Evolutionary conservation across 1,140 invertebrate species (phyloP).

Genomic region (Atta cephalotes): DNA sequence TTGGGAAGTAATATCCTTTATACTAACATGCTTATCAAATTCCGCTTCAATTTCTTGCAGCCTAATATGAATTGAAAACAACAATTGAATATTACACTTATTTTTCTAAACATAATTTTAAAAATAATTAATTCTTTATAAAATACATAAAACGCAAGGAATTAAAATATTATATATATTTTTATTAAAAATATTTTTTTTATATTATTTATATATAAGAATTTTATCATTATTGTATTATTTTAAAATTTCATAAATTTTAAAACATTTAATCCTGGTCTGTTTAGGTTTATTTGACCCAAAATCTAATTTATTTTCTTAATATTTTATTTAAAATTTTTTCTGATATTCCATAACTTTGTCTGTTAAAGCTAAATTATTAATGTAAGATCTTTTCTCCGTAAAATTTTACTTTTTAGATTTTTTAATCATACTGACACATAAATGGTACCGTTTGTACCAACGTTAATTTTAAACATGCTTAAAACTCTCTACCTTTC

Average conservation of each 20-base stretch:
- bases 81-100: background rate
- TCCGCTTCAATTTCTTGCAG: constrained; percentile 97
- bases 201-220: background rate
- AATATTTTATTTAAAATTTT: too few relatives aligned
- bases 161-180: background rate
- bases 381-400: too few relatives aligned
- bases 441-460: too few relatives aligned
- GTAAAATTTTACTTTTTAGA: too few relatives aligned
- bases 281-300: too few relatives aligned
- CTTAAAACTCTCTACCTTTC: too few relatives aligned
- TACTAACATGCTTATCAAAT: constrained; percentile 96
- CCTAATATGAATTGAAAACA: constrained; percentile 84
- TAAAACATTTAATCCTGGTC: background rate
- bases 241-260: background rate
- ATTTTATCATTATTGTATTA: background rate
- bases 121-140: background rate
- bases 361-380: too few relatives aligned
- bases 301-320: too few relatives aligned
- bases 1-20: constrained; percentile 93
- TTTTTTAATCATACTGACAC: too few relatives aligned
- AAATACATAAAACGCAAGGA: background rate
- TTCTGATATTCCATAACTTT: too few relatives aligned
- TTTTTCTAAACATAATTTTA: background rate
- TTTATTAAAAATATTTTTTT: background rate
- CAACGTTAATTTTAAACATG: too few relatives aligned